Evolutionary conservation across 2,888 invertebrate genomes (phyloP), one percentile per base, ranked within the genome.

Genomic region (Unio delphinus): DNA sequence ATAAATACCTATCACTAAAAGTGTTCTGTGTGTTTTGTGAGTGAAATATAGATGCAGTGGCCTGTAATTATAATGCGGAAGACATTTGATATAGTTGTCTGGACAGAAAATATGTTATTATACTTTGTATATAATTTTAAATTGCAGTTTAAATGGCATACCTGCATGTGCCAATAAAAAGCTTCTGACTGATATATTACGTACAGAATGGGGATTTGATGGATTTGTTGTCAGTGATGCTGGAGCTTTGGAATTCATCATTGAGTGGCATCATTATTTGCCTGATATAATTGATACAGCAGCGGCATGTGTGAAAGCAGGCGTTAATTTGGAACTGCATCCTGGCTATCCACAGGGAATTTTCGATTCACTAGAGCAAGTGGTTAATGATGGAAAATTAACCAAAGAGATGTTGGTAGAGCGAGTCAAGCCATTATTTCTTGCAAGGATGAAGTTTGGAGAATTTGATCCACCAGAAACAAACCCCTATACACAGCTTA

Each of bases 221-320:
- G 87, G 87, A 8, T 87, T 80, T 67, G 80, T 87, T 3, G 80
- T 86, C 68, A 85, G 86, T 66, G 87, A 87, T 66, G 79, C 79
- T 61, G 82, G 80, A 28, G 87, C 87, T 15, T 72, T 86, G 2
- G 76, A 80, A 55, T 80, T 79, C 64, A 80, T 84, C 55, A 70
- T 80, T 0, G 17, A 72, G 0, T 70, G 73, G 56, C 83, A 83
- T 66, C 67, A 67, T 15, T 86, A 83, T 67, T 70, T 70, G 58
- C 61, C 64, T 57, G 72, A 73, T 62, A 73, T 70, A 55, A 68
- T 71, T 17, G 75, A 80, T 8, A 75, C 81, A 15, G 83, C 80
- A 20, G 79, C 77, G 15, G 74, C 71, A 5, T 69, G 76, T 70
- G 79, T 81, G 34, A 73, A 78, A 57, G 83, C 84, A 7, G 83